Conservation (phyloP, 2,113 vertebrate species). For the Cygnus atratus region DNA sequence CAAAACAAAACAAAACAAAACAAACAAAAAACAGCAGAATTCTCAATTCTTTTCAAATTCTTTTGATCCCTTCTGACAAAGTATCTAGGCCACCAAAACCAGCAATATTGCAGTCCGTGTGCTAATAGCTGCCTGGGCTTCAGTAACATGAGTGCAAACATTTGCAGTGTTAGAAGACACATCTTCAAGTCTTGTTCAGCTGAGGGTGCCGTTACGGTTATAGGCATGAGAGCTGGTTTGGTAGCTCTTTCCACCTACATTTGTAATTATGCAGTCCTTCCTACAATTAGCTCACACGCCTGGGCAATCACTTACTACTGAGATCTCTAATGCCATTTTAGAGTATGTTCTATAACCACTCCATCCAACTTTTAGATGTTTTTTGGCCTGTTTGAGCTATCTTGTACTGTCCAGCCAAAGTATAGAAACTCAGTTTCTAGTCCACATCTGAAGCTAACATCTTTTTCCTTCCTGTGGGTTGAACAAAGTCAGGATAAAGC, state of each 20-base stretch:
- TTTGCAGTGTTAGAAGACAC: not conserved
- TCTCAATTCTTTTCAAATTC: not conserved
- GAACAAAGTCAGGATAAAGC: not conserved
- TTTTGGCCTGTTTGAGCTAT: not conserved
- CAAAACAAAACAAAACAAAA: not conserved
- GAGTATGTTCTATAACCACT: rapidly evolving
- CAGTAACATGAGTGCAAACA: not conserved
- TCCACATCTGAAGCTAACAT: not conserved
- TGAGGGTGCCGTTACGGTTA: not conserved
- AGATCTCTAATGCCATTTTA: not conserved
- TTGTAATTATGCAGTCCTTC: not conserved
- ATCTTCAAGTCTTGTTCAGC: not conserved
- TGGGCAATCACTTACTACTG: not conserved
- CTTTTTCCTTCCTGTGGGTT: not conserved
- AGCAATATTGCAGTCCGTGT: not conserved
- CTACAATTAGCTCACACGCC: rapidly evolving
- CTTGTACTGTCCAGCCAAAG: rapidly evolving
- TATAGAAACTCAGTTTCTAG: not conserved
- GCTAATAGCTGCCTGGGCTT: not conserved
- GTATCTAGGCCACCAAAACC: not conserved
- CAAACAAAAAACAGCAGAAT: not conserved
- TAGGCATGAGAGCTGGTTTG: not conserved
- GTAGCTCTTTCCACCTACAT: not conserved
- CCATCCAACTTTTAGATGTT: not conserved
- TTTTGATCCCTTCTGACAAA: not conserved